phyloP scores from a whole-genome alignment of 2,888 invertebrate species.

The Euzetes globulus region DNA sequence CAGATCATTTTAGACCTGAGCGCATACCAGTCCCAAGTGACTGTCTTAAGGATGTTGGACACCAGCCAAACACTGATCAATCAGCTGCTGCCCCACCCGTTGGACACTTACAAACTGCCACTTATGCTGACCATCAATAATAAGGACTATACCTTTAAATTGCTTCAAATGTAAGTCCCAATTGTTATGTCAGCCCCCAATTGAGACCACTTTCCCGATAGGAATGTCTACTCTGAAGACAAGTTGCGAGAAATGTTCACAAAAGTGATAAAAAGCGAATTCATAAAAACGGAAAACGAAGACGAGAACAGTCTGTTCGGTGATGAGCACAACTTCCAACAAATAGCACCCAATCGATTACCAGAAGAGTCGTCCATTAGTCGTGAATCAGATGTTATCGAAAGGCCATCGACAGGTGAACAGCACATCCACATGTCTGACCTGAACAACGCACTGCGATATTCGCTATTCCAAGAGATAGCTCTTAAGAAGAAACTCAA shows the following conservation, averaged over 20 bases:
- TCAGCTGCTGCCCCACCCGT: background rate
- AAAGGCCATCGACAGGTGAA: background rate
- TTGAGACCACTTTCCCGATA: background rate
- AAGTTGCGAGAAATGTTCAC: background rate
- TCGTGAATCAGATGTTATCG: background rate
- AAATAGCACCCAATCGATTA: background rate
- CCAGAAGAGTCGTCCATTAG: background rate
- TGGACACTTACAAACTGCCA: conserved; percentile 14
- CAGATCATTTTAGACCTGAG: conserved; percentile 40
- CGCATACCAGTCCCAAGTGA: conserved; percentile 1
- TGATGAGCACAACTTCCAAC: background rate
- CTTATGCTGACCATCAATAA: conserved; percentile 15
- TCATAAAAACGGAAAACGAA: background rate
- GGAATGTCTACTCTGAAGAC: conserved; percentile 2
- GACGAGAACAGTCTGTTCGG: background rate
- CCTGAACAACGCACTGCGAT: conserved; percentile 75
- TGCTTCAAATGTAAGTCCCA: conserved; percentile 13
- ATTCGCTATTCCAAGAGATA: conserved; percentile 75
- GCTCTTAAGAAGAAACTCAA: conserved; percentile 60
- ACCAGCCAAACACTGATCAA: background rate
- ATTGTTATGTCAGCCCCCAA: background rate
- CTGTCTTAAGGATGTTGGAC: conserved; percentile 26
- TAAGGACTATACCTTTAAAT: conserved; percentile 21
- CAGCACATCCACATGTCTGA: conserved; percentile 67
- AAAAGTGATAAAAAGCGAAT: conserved; percentile 17